These are phyloP conservation scores for Sebastes steindachneri DNA, from an alignment of 2,797 vertebrate genomes.

Conservation along the genomic window DNA sequence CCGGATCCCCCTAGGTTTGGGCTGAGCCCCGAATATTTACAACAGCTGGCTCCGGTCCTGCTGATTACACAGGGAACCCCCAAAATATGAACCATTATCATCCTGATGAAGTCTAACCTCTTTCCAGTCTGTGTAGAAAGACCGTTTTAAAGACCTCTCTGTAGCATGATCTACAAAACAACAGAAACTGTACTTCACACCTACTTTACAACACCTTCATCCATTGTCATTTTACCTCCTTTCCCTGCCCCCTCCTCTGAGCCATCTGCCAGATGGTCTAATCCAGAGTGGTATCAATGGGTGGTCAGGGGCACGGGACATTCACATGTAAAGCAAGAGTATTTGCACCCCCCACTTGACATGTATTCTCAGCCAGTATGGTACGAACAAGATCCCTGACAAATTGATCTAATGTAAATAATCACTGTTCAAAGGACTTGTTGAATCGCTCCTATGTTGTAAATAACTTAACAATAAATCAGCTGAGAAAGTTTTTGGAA, in stretches of 20 bases:
- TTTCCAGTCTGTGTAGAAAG: neutral
- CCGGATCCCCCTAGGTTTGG: fast-evolving
- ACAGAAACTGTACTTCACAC: neutral
- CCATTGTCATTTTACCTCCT: neutral
- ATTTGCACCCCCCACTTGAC: neutral
- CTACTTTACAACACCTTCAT: neutral
- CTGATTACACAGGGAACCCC: too few species aligned
- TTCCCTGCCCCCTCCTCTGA: neutral
- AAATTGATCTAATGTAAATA: neutral
- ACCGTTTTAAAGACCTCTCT: neutral
- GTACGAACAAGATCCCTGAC: neutral
- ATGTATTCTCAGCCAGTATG: neutral
- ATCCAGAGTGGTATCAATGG: conserved; percentile 7
- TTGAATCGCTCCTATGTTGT: neutral
- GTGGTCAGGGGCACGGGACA: neutral
- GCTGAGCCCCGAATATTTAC: too few species aligned
- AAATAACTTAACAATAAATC: neutral
- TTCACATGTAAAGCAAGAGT: conserved; percentile 25
- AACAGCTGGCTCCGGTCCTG: too few species aligned
- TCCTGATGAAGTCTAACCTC: neutral
- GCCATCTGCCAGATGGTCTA: conserved; percentile 27
- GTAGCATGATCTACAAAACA: neutral
- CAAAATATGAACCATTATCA: neutral
- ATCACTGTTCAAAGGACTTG: too few species aligned
- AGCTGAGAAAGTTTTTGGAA: neutral